Evolutionary conservation across 2,797 vertebrate species (phyloP).

Genomic region (Coregonus ussuriensis): DNA sequence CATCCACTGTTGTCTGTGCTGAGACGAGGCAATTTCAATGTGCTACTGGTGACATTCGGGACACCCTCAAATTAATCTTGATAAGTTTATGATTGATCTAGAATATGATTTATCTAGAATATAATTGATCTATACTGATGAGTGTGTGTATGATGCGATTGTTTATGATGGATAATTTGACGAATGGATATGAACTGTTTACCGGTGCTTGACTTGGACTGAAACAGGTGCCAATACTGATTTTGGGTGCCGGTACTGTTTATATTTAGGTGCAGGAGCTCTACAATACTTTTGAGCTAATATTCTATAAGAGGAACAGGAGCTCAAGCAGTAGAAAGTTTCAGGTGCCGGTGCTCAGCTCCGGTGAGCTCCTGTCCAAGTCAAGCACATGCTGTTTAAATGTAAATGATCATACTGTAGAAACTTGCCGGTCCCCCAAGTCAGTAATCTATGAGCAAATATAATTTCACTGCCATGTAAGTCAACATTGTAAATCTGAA

Average conservation of each 20-base stretch:
- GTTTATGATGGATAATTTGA: not conserved
- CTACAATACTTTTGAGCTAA: no score
- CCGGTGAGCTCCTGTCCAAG: no score
- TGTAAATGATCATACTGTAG: not conserved
- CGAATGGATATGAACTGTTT: no score
- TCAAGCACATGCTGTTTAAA: no score
- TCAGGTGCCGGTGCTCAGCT: no score
- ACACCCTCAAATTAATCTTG: not conserved
- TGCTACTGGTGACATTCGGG: slow-evolving; percentile 14
- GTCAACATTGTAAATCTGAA: slow-evolving; percentile 66
- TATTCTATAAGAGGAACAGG: no score
- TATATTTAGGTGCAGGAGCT: no score
- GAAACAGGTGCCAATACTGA: no score
- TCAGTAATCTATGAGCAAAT: slow-evolving; percentile 2
- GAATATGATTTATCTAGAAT: no score
- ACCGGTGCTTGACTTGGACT: no score
- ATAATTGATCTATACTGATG: not conserved
- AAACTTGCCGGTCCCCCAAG: not conserved
- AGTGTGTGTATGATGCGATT: not conserved
- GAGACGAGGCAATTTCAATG: slow-evolving; percentile 50
- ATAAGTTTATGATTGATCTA: not conserved
- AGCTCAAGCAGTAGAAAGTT: no score
- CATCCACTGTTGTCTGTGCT: slow-evolving; percentile 41
- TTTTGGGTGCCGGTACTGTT: no score
- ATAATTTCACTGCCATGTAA: slow-evolving; percentile 39